Conservation (phyloP, 53 echinoderm and acorn worm species). For the Stichopus horrens region DNA sequence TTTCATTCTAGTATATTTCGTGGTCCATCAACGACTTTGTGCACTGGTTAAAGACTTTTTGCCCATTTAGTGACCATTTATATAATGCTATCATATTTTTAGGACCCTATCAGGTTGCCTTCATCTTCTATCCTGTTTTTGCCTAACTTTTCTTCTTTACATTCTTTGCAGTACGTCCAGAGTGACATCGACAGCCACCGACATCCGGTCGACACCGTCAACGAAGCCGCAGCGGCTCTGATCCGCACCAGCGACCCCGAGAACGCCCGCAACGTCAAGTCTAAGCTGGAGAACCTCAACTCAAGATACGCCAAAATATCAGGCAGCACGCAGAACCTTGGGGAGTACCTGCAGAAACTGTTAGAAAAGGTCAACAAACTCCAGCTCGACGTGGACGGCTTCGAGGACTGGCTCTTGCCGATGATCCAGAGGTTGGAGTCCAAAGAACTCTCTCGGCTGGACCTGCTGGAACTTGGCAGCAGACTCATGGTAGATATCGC, state of each 20-base stretch:
- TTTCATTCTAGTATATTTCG: no score
- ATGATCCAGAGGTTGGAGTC: slow-evolving; percentile 86
- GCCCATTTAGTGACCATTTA: no score
- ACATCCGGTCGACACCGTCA: slow-evolving; percentile 78
- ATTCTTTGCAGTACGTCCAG: slow-evolving; percentile 72
- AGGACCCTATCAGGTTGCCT: no score
- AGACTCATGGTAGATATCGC: slow-evolving; percentile 71
- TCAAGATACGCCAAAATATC: slow-evolving; percentile 65
- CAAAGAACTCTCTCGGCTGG: slow-evolving; percentile 83
- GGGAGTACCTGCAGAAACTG: slow-evolving; percentile 80
- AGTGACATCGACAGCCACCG: slow-evolving; percentile 96
- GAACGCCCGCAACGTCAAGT: slow-evolving; percentile 70
- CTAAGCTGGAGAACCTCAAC: slow-evolving; percentile 81
- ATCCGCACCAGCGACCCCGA: slow-evolving; percentile 84
- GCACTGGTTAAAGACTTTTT: no score
- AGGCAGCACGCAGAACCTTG: slow-evolving; percentile 72
- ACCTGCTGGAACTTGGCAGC: slow-evolving; percentile 85
- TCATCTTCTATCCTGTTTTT: no score
- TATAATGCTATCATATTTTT: no score
- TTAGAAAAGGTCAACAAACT: slow-evolving; percentile 83
- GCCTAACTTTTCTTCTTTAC: not conserved
- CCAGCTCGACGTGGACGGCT: slow-evolving; percentile 77
- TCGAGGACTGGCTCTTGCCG: slow-evolving; percentile 97
- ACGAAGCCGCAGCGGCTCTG: slow-evolving; percentile 81
- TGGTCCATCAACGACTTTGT: no score